Evolutionary conservation across 2,888 invertebrate genomes (phyloP), one percentile per base, ranked within the genome.

Genomic region (Acanthococcus lagerstroemiae): DNA sequence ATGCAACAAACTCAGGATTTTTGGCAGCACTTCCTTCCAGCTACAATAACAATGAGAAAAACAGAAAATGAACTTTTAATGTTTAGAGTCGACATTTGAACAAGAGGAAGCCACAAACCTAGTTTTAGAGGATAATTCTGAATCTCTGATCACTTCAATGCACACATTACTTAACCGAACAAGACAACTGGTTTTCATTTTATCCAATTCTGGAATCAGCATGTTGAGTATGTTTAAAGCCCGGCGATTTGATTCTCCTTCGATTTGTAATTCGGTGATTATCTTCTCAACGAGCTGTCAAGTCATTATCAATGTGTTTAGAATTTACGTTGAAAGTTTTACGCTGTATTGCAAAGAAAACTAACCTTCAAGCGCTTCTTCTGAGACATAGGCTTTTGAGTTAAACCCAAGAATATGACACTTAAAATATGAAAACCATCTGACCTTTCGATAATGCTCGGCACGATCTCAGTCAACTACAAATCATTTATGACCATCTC

Each of bases 21-120:
- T 81, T 17, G 87, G 86, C 3, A 87, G 73, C 1, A 86, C 73
- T 69, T 86, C 85, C 70, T 83, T 82, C 86, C 87, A 87, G 70
- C 85, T 86, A 71, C 26, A 71, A 68, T 65, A 21, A 37, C 17
- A n/a, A 56, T 21, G n/a, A 54, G 30, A 26, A 46, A 67, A 52
- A 3, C 24, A 55, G 2, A 5, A 63, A 19, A 21, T 17, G 3
- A 45, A 25, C 6, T 2, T 25, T 30, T 21, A 21, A 54, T 26
- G n/a, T 6, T 54, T 48, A 12, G 6, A 50, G 61, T 66, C 1
- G 63, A 7, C 15, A 19, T 26, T 66, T 19, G 9, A 55, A 22
- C 7, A 30, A 25, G 54, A 24, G 17, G n/a, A 4, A 48, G 44
- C 12, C 52, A 57, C 55, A 44, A 24, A 61, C 78, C 78, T 72